A percentile compares a stretch with the other conserved stretches of the same genome.
Conservation (phyloP, 2,113 vertebrate genomes). For the Fregetta grallaria region DNA sequence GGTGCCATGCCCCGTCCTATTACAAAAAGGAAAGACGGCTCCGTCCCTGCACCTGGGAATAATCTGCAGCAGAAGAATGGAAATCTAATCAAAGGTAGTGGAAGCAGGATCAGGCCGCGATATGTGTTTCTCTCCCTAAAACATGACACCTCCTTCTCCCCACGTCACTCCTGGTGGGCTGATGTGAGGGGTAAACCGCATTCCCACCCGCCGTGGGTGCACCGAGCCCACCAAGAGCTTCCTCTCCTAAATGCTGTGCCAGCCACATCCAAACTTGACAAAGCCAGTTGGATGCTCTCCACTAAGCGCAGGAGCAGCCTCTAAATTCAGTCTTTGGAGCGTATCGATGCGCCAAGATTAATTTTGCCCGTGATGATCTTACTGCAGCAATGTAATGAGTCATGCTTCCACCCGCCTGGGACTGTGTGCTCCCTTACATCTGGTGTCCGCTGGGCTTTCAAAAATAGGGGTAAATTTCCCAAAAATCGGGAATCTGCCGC, state of each 20-base stretch:
- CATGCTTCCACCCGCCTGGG: fast-evolving
- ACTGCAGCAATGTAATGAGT: background rate
- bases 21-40: background rate
- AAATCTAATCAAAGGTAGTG: background rate
- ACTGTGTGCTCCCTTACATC: fast-evolving
- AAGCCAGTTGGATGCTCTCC: background rate
- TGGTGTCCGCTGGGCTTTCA: background rate
- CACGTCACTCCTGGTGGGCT: fast-evolving
- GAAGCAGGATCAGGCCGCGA: fast-evolving
- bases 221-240: background rate
- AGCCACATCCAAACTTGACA: background rate
- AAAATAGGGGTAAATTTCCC: fast-evolving
- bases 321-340: fast-evolving
- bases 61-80: background rate
- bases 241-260: background rate
- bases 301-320: background rate
- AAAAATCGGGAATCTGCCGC: fast-evolving
- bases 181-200: background rate
- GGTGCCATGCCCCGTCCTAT: background rate
- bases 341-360: fast-evolving
- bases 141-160: fast-evolving
- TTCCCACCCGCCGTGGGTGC: fast-evolving
- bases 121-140: background rate
- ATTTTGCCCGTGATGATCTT: fast-evolving
- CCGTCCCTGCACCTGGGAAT: no score